Evolutionary conservation across 2,113 vertebrate species (phyloP).

Genomic region (Boulengeromyrus knoepffleri): DNA sequence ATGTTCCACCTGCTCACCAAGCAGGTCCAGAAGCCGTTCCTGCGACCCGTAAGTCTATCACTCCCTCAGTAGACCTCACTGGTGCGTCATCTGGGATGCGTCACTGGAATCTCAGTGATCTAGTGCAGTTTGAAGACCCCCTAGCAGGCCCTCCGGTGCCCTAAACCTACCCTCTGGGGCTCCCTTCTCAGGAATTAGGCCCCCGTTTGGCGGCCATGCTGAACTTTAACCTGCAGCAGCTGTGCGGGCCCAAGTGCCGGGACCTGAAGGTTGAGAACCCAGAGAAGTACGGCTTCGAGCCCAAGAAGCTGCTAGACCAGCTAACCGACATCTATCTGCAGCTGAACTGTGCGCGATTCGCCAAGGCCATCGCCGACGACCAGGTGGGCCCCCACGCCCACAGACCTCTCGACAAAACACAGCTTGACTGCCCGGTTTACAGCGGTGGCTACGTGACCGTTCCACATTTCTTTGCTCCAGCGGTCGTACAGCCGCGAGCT

Average conservation of each 20-base stretch:
- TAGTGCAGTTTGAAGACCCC: not conserved
- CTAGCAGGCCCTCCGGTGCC: not conserved
- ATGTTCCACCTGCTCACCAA: conserved; percentile 99
- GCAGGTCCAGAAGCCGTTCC: conserved; percentile 98
- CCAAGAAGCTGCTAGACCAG: conserved; percentile 97
- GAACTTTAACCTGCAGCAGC: conserved; percentile 96
- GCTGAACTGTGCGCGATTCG: conserved; percentile 91
- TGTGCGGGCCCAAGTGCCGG: conserved; percentile 95
- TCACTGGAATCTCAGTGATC: not conserved
- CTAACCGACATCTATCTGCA: conserved; percentile 96
- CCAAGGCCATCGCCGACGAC: conserved; percentile 95
- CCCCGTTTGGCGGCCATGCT: conserved; percentile 94
- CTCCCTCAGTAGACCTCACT: not conserved
- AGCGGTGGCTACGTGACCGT: not conserved
- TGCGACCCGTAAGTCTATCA: conserved; percentile 82
- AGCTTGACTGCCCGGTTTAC: not conserved
- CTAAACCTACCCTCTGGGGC: not conserved
- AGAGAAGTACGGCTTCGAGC: conserved; percentile 97
- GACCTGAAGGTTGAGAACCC: conserved; percentile 98
- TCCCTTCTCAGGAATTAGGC: conserved; percentile 74
- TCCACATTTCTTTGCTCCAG: conserved; percentile 46
- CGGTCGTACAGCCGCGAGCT: conserved; percentile 90
- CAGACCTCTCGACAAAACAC: too few species aligned
- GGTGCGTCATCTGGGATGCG: not conserved
- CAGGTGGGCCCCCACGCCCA: conserved; percentile 66